A percentile compares a stretch with the other conserved stretches of the same genome.
Conservation (phyloP, 2,113 vertebrate genomes). For the Thermophis baileyi region DNA sequence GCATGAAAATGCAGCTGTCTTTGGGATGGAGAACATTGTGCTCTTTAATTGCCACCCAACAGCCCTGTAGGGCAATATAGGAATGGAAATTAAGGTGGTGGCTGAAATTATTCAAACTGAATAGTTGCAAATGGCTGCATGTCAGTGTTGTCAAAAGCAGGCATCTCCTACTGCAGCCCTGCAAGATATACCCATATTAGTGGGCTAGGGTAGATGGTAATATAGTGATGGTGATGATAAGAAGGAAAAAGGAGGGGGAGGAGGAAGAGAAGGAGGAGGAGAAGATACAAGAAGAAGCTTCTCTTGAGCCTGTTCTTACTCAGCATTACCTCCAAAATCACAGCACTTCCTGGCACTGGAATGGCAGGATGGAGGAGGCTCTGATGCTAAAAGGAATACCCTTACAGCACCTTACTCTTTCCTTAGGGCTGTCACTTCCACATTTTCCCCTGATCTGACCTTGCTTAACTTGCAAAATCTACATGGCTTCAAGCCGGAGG, state of each 20-base stretch:
- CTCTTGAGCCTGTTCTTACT: neutral
- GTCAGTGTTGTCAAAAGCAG: neutral
- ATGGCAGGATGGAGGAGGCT: neutral
- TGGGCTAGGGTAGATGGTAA: neutral
- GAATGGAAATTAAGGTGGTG: conserved; percentile 7
- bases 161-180: neutral
- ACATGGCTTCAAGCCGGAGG: conserved; percentile 20
- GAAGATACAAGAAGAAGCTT: neutral
- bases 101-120: conserved; percentile 3
- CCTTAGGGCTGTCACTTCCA: conserved; percentile 11
- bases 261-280: neutral
- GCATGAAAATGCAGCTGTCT: neutral
- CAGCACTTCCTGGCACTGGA: neutral
- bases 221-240: neutral
- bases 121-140: neutral
- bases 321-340: neutral
- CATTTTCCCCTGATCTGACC: conserved; percentile 22
- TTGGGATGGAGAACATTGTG: neutral
- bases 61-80: neutral
- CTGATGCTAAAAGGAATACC: conserved; percentile 2
- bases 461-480: conserved; percentile 27
- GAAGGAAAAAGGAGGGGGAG: no score
- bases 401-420: neutral
- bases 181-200: neutral
- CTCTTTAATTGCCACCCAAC: conserved; percentile 8